Base-by-base conservation (phyloP, 2,888 invertebrate genomes). In the Diadegma fenestrale region DNA sequence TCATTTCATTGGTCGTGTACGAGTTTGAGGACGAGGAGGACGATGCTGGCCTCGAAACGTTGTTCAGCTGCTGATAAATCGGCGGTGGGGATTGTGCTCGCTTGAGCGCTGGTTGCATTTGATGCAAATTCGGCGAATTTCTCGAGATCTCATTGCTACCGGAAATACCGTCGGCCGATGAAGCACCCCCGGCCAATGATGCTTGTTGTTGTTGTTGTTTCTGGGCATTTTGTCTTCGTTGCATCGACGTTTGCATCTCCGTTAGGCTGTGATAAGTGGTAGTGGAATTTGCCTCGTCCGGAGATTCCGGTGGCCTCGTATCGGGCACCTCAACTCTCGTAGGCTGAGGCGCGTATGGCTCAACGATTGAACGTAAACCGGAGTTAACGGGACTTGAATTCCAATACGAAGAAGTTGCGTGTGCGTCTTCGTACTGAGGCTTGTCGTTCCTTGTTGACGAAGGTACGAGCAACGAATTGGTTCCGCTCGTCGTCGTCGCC, bases 251-350 rank as follows among this genome's bases (percentile, higher is more conserved):
- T 64, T 93, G 92, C 93, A 93, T 93, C 86, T 93, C 93, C 66
- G 92, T 93, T 86, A 93, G 83, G 79, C 79, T 87, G 90, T 91
- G 86, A 89, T 82, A 72, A 33, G 71, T 61, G 17, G 84, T 71
- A 8, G 80, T 66, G 10, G 78, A 82, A 58, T 84, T 86, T 2
- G 84, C 45, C 48, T 84, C 75, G 80, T 87, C 68, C 64, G 86
- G 22, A 89, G 88, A 69, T 73, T 91, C 90, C 58, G 89, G 90
- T 54, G 92, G 93, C 92, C 93, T 93, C 77, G 93, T 93, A 61
- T 93, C 93, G 37, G 93, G 91, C 3, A 93, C 93, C 68, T 93
- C 93, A 75, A 93, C 93, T 51, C 91, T 90, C n/a, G 92, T 93
- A n/a, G 93, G 93, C 68, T 91, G 92, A 10, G 93, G 93, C 17